Evolutionary conservation across 92 coral and sea anemone species (phyloP), one percentile per base, ranked within the genome.

Genomic region (Palythoa heliodiscus): DNA sequence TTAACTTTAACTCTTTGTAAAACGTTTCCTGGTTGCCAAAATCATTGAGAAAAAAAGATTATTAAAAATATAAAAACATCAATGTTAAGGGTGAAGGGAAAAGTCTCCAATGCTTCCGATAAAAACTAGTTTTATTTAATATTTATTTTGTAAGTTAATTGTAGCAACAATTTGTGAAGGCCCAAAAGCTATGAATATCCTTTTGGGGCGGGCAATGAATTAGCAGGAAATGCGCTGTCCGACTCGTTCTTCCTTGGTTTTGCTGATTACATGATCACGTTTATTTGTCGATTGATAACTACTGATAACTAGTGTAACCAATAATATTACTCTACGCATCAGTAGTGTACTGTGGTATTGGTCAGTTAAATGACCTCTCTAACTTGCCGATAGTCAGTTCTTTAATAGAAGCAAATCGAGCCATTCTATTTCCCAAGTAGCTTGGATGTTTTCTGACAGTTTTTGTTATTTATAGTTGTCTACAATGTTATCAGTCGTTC

Each of bases 211-310:
- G 57, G 29, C 83, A 50, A 66, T 38, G 16, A 47, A 78, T 66
- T 80, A 70, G 57, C 84, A 80, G 84, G 84, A 80, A 80, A 22
- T 80, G 74, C 24, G 84, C 73, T n/a, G 50, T 43, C 50, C 25
- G 25, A 75, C 60, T 22, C 61, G 19, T 60, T 78, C 37, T 70
- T 78, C 66, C 40, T 78, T 43, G 50, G 53, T 22, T 78, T 70
- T 16, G 22, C 38, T 39, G 61, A 48, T 66, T 80, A 24, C 12
- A 54, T 22, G 39, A 10, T 63, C 47, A 14, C 61, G 53, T 52
- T 63, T 76, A 64, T 48, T 23, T 39, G 71, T 61, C 83, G 54
- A 40, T n/a, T 12, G 58, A 61, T 79, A 13, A 7, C 22, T 48
- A 79, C 63, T 57, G 64, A 74, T 8, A 48, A 22, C 19, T 58